A percentile compares a stretch with the other conserved stretches of the same genome.
phyloP scores from a whole-genome alignment of 23 tunicate genomes.

The Pegea sp. region DNA sequence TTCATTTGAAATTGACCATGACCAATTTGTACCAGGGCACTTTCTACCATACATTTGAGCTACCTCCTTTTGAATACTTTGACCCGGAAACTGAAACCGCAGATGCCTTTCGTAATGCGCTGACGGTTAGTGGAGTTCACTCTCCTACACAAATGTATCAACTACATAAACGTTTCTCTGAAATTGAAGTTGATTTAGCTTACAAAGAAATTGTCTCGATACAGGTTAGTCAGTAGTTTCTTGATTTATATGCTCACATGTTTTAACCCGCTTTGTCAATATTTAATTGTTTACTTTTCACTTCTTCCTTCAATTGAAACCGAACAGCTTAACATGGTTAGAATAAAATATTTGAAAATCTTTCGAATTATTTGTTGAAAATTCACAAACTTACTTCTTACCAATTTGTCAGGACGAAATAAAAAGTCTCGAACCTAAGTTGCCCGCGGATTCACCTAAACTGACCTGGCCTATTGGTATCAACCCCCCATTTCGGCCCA shows the following conservation, averaged over 20 bases:
- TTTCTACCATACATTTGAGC: conserved; percentile 15
- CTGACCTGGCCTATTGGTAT: conserved; percentile 97
- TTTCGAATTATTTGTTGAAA: neutral
- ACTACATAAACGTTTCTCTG: conserved; percentile 69
- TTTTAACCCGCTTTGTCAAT: too few species aligned
- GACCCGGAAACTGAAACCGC: conserved; percentile 37
- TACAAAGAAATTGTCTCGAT: conserved; percentile 62
- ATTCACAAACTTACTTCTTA: too few species aligned
- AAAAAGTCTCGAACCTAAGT: conserved; percentile 38
- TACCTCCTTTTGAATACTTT: conserved; percentile 10
- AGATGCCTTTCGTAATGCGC: conserved; percentile 29
- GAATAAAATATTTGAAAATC: neutral
- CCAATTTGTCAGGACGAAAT: conserved; percentile 58
- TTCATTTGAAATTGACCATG: too few species aligned
- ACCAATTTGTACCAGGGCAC: conserved; percentile 30
- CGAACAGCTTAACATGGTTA: neutral
- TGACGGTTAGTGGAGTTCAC: conserved; percentile 45
- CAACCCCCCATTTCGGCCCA: conserved; percentile 90
- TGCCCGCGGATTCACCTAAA: conserved; percentile 54
- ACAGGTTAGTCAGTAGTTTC: conserved; percentile 13
- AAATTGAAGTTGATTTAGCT: conserved; percentile 76
- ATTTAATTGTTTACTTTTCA: too few species aligned
- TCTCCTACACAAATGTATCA: conserved; percentile 41
- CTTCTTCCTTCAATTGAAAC: too few species aligned
- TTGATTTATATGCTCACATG: too few species aligned